Evolutionary conservation across 2,797 vertebrate genomes (phyloP).

Genomic region (Leptatherina wallacei): DNA sequence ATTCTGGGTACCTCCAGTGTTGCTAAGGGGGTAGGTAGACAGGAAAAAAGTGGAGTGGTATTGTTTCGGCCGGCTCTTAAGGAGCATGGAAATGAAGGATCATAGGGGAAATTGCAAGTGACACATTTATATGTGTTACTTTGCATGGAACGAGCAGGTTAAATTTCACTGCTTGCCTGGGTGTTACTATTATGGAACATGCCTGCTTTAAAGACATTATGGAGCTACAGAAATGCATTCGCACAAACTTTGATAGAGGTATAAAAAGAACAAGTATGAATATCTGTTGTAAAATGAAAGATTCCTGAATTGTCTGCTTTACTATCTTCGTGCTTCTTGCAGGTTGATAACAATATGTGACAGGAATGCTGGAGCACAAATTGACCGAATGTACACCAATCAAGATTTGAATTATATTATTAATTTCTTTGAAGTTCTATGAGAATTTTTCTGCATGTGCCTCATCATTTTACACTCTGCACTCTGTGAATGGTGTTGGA

Average conservation of each 20-base stretch:
- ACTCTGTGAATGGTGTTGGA: background rate
- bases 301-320: constrained; percentile 12
- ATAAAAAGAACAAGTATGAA: background rate
- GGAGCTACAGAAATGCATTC: constrained; percentile 3
- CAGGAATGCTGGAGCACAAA: constrained; percentile 20
- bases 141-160: constrained; percentile 10
- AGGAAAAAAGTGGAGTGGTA: constrained; percentile 2
- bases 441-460: constrained; percentile 32
- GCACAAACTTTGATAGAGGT: constrained; percentile 4
- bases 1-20: constrained; percentile 41
- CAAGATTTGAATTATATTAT: constrained; percentile 13
- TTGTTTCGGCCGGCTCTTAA: constrained; percentile 10
- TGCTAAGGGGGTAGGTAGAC: constrained; percentile 23
- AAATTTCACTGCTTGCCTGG: background rate
- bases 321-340: constrained; percentile 4
- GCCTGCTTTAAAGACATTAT: constrained; percentile 10
- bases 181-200: background rate
- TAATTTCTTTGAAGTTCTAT: constrained; percentile 27
- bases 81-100: constrained; percentile 21
- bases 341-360: constrained; percentile 30
- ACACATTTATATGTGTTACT: constrained; percentile 17
- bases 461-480: constrained; percentile 19
- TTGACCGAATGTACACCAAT: background rate
- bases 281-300: background rate
- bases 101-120: constrained; percentile 30